phyloP scores from a whole-genome alignment of 2,797 vertebrate species.

The Muscicapa striata region DNA sequence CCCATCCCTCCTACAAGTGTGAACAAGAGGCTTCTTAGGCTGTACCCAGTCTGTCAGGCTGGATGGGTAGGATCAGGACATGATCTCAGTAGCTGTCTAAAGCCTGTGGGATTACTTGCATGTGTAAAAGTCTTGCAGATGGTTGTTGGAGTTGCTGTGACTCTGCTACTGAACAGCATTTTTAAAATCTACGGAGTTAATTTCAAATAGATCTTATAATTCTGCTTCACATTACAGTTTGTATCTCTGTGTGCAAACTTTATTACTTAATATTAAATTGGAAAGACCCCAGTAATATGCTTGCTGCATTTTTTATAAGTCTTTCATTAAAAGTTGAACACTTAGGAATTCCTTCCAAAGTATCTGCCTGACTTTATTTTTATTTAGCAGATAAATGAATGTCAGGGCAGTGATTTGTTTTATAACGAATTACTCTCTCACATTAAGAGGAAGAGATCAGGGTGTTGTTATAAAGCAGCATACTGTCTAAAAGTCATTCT shows the following conservation, averaged over 20 bases:
- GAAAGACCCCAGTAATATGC: neutral
- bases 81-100: neutral
- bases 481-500: neutral
- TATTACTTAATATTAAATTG: constrained; percentile 15
- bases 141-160: neutral
- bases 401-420: constrained; percentile 15
- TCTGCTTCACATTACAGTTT: neutral
- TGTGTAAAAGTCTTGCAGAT: neutral
- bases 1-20: neutral
- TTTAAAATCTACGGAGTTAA: neutral
- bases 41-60: neutral
- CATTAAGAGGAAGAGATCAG: neutral
- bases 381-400: neutral
- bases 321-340: constrained; percentile 24
- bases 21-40: neutral
- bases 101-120: neutral
- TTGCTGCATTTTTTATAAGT: constrained; percentile 31
- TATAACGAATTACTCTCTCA: neutral
- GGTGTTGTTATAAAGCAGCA: neutral
- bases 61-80: neutral
- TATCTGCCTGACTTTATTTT: neutral
- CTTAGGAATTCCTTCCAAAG: neutral
- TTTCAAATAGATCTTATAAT: neutral
- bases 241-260: neutral
- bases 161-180: neutral